Conservation (phyloP, 2,888 invertebrate species). For the Athetis lepigone region DNA sequence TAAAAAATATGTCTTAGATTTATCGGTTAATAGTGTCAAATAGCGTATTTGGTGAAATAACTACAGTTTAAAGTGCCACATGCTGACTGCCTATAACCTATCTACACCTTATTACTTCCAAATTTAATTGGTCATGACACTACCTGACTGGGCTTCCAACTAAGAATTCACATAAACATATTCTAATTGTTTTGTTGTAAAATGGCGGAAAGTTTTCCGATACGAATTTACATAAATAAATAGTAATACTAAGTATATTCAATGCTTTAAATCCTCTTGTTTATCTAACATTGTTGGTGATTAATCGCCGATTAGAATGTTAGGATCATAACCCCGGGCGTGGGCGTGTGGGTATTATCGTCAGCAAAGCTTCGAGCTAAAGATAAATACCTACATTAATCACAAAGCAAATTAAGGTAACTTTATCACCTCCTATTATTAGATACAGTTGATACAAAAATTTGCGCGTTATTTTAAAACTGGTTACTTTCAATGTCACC, state of each 20-base stretch:
- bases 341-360: constrained; percentile 25
- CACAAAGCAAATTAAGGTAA: constrained; percentile 12
- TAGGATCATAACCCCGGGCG: constrained; percentile 14
- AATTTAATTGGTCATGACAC: too few species aligned
- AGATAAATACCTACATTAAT: too few species aligned
- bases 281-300: neutral
- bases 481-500: constrained; percentile 35
- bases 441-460: neutral
- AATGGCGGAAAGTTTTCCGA: neutral
- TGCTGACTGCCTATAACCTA: too few species aligned
- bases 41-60: too few species aligned
- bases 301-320: constrained; percentile 14
- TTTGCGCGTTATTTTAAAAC: constrained; percentile 12
- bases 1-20: too few species aligned
- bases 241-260: neutral
- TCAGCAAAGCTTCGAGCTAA: constrained; percentile 1
- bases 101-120: too few species aligned
- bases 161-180: too few species aligned
- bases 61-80: too few species aligned
- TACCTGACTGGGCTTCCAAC: too few species aligned
- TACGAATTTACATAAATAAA: neutral
- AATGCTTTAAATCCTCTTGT: neutral
- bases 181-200: neutral
- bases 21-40: too few species aligned
- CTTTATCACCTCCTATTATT: constrained; percentile 10